Evolutionary conservation across 2,113 vertebrate species (phyloP).

Genomic region (Chauna torquata): DNA sequence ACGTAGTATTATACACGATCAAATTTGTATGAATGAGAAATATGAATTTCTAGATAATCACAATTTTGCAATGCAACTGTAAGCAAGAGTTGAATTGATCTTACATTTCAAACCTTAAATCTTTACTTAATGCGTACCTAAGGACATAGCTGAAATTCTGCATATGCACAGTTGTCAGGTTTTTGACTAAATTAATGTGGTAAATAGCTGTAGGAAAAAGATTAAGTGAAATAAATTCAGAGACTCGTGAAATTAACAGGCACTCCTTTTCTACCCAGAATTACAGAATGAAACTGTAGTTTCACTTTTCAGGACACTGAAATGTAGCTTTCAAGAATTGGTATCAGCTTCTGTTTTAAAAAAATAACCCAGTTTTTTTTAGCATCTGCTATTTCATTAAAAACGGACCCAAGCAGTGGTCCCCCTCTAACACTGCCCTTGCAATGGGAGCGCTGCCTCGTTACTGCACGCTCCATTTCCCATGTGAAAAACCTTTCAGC

Average conservation of each 20-base stretch:
- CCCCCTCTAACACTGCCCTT: not conserved
- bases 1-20: not conserved
- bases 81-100: constrained; percentile 22
- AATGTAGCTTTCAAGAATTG: not conserved
- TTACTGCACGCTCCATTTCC: not conserved
- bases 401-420: not conserved
- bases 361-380: not conserved
- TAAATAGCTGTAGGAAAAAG: constrained; percentile 8
- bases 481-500: constrained; percentile 1
- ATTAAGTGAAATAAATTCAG: constrained; percentile 40
- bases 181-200: constrained; percentile 21
- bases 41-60: not conserved
- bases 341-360: not conserved
- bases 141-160: not conserved
- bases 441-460: not conserved
- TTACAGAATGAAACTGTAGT: not conserved
- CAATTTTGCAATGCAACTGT: not conserved
- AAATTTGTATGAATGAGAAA: not conserved
- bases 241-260: constrained; percentile 43
- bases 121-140: constrained; percentile 7
- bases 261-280: not conserved
- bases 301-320: not conserved
- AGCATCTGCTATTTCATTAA: not conserved
- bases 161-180: not conserved
- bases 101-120: constrained; percentile 3